These are phyloP conservation scores for Calycopis cecrops DNA, from an alignment of 1,140 invertebrate genomes.

Conservation along the genomic window DNA sequence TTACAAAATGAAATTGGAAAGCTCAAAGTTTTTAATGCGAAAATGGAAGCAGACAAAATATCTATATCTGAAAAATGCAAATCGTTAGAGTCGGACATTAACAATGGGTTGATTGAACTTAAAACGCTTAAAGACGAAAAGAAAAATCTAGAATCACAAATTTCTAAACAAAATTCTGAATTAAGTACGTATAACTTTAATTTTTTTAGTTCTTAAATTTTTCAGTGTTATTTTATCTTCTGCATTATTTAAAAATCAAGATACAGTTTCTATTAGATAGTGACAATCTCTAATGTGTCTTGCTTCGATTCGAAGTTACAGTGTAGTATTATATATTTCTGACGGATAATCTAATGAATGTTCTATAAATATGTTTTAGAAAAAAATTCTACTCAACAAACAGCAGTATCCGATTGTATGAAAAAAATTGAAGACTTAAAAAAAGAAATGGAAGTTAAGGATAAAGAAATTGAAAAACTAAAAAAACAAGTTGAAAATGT, in stretches of 20 bases:
- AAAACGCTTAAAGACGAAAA: conserved; percentile 73
- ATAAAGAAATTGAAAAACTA: conserved; percentile 76
- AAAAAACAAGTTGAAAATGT: conserved; percentile 75
- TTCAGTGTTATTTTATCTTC: too few species aligned
- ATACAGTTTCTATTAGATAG: too few species aligned
- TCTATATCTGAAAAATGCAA: conserved; percentile 71
- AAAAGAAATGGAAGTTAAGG: conserved; percentile 74
- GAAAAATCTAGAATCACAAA: conserved; percentile 76
- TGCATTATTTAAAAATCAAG: too few species aligned
- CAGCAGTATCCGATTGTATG: conserved; percentile 72
- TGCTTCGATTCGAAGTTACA: too few species aligned
- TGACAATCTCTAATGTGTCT: too few species aligned
- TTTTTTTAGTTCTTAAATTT: not conserved
- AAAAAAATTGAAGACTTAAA: conserved; percentile 75
- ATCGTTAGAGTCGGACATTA: conserved; percentile 59
- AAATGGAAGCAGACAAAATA: conserved; percentile 66
- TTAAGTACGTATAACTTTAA: conserved; percentile 59
- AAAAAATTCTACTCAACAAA: conserved; percentile 48
- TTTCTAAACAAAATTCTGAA: conserved; percentile 75
- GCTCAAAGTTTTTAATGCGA: conserved; percentile 65
- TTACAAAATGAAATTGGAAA: conserved; percentile 73
- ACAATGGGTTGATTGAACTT: conserved; percentile 44
- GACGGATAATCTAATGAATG: too few species aligned
- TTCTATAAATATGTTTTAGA: not conserved
- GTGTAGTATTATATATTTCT: too few species aligned